A percentile compares a stretch with the other conserved stretches of the same genome.
Conservation (phyloP, 2,113 vertebrate genomes). For the Syrrhaptes paradoxus region DNA sequence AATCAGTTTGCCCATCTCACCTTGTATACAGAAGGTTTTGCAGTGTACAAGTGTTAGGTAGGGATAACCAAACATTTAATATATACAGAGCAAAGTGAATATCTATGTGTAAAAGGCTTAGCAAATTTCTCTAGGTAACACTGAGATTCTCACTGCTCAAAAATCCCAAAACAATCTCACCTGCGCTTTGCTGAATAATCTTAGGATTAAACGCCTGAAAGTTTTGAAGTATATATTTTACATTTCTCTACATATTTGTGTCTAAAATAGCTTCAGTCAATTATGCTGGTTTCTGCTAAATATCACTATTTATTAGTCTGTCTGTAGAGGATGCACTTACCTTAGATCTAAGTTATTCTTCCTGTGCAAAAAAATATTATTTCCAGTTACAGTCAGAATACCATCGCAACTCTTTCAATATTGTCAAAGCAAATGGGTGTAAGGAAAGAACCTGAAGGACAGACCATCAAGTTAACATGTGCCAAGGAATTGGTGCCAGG, state of each 20-base stretch:
- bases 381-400: background rate
- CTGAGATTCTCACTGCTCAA: background rate
- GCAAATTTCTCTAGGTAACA: background rate
- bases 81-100: background rate
- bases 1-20: background rate
- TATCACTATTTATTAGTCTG: background rate
- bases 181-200: background rate
- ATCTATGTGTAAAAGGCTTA: background rate
- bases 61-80: background rate
- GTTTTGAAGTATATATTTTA: background rate
- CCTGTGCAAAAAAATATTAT: background rate
- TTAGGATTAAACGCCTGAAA: background rate
- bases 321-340: background rate
- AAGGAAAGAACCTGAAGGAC: background rate
- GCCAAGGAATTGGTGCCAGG: fast-evolving
- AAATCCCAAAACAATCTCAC: background rate
- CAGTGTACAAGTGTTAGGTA: background rate
- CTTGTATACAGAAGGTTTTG: background rate
- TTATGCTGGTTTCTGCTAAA: background rate
- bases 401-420: background rate
- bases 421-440: background rate
- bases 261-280: background rate
- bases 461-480: background rate
- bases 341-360: background rate
- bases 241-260: background rate